phyloP scores from a whole-genome alignment of 2,888 invertebrate species.

The Cheilosia variabilis region DNA sequence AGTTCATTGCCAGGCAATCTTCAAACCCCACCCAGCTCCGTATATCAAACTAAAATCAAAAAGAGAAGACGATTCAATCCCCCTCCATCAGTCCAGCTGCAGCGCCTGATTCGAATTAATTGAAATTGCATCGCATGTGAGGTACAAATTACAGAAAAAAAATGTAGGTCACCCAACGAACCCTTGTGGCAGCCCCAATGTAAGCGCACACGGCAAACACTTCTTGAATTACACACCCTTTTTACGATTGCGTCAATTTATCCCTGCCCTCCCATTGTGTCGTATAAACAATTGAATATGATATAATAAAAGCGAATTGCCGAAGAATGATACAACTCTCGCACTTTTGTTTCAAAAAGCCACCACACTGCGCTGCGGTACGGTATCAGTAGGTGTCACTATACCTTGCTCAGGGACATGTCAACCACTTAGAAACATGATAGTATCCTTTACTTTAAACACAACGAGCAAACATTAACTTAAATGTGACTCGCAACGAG shows the following conservation, averaged over 20 bases:
- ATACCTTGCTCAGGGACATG: slow-evolving; percentile 13
- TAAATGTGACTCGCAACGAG: slow-evolving; percentile 31
- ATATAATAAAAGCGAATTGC: slow-evolving; percentile 57
- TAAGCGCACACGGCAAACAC: slow-evolving; percentile 1
- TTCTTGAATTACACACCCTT: slow-evolving; percentile 36
- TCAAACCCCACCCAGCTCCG: neutral
- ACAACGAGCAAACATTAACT: slow-evolving; percentile 45
- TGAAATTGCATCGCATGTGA: neutral
- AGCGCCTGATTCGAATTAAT: neutral
- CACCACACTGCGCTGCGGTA: neutral
- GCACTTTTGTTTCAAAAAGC: slow-evolving; percentile 20
- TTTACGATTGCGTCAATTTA: slow-evolving; percentile 14
- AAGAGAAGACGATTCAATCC: too few species aligned
- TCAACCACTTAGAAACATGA: slow-evolving; percentile 52
- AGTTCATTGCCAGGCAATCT: neutral
- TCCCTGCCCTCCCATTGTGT: neutral
- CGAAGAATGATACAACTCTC: slow-evolving; percentile 28
- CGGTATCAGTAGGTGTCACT: neutral
- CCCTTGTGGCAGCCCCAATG: neutral
- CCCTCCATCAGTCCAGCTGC: neutral
- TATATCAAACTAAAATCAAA: too few species aligned
- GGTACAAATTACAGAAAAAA: neutral
- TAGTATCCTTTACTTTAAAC: slow-evolving; percentile 47
- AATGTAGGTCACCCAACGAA: neutral
- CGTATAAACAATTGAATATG: slow-evolving; percentile 49